Evolutionary conservation across 2,113 vertebrate genomes (phyloP), one percentile per base, ranked within the genome.

Genomic region (Lucifuga dentata): DNA sequence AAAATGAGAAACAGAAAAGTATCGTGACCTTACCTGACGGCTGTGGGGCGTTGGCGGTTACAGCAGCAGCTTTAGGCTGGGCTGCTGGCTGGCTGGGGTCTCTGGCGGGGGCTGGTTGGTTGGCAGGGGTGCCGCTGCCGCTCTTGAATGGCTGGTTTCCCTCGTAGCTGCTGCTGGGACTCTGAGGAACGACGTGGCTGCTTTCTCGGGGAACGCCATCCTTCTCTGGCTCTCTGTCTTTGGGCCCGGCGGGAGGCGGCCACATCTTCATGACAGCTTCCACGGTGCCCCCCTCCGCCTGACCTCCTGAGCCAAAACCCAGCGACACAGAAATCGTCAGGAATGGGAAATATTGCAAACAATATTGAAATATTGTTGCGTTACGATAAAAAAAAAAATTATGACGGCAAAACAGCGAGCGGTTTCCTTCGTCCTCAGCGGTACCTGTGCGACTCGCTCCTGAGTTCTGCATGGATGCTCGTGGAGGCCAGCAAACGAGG

Each of bases 221-320:
- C 11, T 19, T 76, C 5, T 81, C 69, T 2, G 52, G 26, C 7
- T 66, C 78, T 40, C 44, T 43, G 26, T 91, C 85, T 53, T 83
- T 73, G 1, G 88, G 92, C 13, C 32, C 16, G 13, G 90, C 81
- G 7, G 93, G 92, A 32, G 93, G 92, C 0, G 92, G 92, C 92
- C 91, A 94, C 91, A 91, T 91, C 83, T 91, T 93, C 90, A 93
- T 79, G 21, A 90, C 84, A 0, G 81, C 79, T 1, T 93, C 92
- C 0, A 93, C 78, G 2, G 17, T 76, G 0, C 46, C 24, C 11
- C 55, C 68, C 2, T 56, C 80, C 2, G 73, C 50, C 20, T 77
- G 84, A 51, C 17, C 83, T 80, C 50, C 41, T 55, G 70, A 7
- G 43, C 20, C 12, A 35, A 17, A 38, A 32, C 11, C 49, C 33